phyloP scores from a whole-genome alignment of 2,888 invertebrate species.

The Athripsodes cinereus region DNA sequence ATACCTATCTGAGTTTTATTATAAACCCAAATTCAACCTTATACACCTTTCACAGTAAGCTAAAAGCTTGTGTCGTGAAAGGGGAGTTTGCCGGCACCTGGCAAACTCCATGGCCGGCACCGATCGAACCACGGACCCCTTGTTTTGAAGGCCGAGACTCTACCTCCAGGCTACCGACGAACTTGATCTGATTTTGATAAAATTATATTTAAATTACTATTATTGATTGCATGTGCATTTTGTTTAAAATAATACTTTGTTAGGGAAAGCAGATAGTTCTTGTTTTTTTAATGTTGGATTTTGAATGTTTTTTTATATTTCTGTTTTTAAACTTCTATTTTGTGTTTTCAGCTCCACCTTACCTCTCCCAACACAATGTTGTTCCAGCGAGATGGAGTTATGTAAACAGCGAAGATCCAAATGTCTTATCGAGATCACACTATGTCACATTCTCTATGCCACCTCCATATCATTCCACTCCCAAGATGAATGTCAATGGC shows the following conservation, averaged over 20 bases:
- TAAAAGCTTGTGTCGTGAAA: too few species aligned
- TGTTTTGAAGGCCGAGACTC: too few species aligned
- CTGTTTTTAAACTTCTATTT: too few species aligned
- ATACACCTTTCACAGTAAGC: too few species aligned
- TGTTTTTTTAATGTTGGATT: background rate
- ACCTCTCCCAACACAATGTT: slow-evolving; percentile 76
- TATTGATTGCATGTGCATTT: too few species aligned
- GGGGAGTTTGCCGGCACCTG: too few species aligned
- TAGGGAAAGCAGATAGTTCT: too few species aligned
- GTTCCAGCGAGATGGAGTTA: slow-evolving; percentile 80
- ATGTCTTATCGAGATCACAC: slow-evolving; percentile 50
- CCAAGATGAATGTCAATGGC: slow-evolving; percentile 41
- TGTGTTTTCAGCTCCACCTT: slow-evolving; percentile 62
- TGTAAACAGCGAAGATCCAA: slow-evolving; percentile 43
- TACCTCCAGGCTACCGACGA: too few species aligned
- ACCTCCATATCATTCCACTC: slow-evolving; percentile 67
- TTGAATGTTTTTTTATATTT: background rate
- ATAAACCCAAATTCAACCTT: too few species aligned
- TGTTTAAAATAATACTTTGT: too few species aligned
- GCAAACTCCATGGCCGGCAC: background rate
- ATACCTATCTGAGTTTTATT: too few species aligned
- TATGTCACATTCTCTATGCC: slow-evolving; percentile 66
- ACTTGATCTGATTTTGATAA: background rate
- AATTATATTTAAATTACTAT: background rate
- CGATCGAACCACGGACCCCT: too few species aligned